A percentile compares a stretch with the other conserved stretches of the same genome.
Evolutionary conservation across 2,888 invertebrate species (phyloP).

Genomic region (Limnephilus auricula): DNA sequence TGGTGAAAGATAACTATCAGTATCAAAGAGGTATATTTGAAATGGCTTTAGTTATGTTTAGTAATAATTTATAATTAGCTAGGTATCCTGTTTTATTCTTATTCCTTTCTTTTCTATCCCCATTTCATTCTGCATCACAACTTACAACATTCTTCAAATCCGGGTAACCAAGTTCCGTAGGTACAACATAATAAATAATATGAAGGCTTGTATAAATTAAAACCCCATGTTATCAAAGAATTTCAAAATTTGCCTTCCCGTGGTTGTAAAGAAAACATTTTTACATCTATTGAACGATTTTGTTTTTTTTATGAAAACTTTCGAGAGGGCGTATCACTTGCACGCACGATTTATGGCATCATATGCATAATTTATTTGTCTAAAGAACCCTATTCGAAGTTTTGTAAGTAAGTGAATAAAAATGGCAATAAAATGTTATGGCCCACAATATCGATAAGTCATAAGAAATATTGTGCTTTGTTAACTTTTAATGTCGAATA

Average conservation of each 20-base stretch:
- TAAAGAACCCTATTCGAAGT: constrained; percentile 55
- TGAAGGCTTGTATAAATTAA: neutral
- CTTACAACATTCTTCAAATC: neutral
- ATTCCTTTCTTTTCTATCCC: neutral
- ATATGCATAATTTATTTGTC: constrained; percentile 64
- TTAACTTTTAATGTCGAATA: constrained; percentile 60
- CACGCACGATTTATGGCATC: constrained; percentile 54
- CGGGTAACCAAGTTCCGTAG: neutral
- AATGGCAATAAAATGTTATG: constrained; percentile 65
- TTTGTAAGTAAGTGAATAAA: constrained; percentile 62
- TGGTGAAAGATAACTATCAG: neutral
- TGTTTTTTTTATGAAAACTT: neutral
- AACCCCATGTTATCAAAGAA: neutral
- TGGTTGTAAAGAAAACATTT: constrained; percentile 7
- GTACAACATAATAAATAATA: neutral
- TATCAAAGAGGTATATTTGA: neutral
- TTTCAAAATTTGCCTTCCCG: neutral
- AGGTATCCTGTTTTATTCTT: neutral
- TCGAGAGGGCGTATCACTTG: constrained; percentile 39
- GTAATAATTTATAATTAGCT: neutral
- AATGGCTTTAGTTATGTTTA: neutral
- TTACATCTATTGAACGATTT: constrained; percentile 28
- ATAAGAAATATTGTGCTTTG: constrained; percentile 55
- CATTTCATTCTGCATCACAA: neutral
- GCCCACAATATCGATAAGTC: constrained; percentile 64